Percentiles rank a stretch among this genome's conserved stretches.
These are phyloP conservation scores for Xyrauchen texanus DNA, from an alignment of 2,113 vertebrate species.

Conservation along the genomic window DNA sequence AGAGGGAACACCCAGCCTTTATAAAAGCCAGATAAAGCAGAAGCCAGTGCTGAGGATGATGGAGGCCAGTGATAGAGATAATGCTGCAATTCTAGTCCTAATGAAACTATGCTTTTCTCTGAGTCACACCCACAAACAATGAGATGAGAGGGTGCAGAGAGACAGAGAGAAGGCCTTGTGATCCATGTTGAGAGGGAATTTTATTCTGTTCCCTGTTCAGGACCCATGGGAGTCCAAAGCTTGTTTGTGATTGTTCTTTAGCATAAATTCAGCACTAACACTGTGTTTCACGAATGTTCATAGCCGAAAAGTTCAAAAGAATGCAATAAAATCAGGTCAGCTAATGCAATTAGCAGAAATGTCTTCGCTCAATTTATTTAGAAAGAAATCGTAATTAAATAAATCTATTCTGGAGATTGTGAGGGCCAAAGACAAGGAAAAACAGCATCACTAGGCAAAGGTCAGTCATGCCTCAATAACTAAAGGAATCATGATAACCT, in stretches of 20 bases:
- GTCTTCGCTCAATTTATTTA: background rate
- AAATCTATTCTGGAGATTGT: background rate
- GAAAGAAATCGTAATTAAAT: background rate
- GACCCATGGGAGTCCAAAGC: background rate
- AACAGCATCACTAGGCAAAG: too few relatives aligned
- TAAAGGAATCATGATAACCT: too few relatives aligned
- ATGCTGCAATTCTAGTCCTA: slow-evolving; percentile 11
- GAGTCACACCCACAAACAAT: background rate
- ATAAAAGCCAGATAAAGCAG: slow-evolving; percentile 17
- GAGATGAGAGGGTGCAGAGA: background rate
- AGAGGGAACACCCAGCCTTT: background rate
- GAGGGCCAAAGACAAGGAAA: background rate
- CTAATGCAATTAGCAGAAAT: background rate
- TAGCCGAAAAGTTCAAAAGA: slow-evolving; percentile 8
- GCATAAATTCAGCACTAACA: background rate
- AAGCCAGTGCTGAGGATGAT: slow-evolving; percentile 23
- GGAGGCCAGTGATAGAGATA: slow-evolving; percentile 25
- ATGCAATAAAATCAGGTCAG: background rate
- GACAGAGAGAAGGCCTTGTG: background rate
- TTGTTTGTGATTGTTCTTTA: slow-evolving; percentile 26
- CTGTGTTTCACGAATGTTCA: background rate
- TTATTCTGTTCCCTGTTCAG: background rate
- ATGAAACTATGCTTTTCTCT: slow-evolving; percentile 26
- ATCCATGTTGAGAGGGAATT: slow-evolving; percentile 25
- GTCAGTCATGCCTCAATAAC: too few relatives aligned